A percentile compares a stretch with the other conserved stretches of the same genome.
phyloP scores from a whole-genome alignment of 2,113 vertebrate genomes.

The Steatornis caripensis region DNA sequence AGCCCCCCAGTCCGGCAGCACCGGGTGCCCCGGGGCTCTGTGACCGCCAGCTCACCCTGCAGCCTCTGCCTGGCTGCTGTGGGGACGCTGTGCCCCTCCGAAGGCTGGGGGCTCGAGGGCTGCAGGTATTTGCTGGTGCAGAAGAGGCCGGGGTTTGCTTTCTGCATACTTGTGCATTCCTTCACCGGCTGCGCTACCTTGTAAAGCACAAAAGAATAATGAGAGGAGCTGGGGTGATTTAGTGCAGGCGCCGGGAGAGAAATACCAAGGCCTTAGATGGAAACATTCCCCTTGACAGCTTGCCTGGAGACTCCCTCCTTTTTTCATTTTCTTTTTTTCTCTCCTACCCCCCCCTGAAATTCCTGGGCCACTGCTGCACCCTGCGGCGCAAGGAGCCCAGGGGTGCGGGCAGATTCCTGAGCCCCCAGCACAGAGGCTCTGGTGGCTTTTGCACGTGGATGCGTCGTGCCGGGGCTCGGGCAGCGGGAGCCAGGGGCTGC shows the following conservation, averaged over 20 bases:
- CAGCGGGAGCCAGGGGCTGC: accelerated
- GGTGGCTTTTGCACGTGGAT: background rate
- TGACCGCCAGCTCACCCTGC: accelerated
- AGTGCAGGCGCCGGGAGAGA: slow-evolving; percentile 59
- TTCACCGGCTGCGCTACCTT: slow-evolving; percentile 46
- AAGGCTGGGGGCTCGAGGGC: background rate
- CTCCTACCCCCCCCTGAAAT: background rate
- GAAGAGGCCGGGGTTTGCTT: background rate
- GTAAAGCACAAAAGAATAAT: slow-evolving; percentile 64
- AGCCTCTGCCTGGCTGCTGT: background rate
- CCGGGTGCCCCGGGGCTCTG: background rate
- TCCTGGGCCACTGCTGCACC: background rate
- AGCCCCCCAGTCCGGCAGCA: background rate
- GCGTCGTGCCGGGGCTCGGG: accelerated
- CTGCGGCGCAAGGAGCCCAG: background rate
- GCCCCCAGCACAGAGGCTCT: accelerated
- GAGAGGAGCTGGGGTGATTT: slow-evolving; percentile 66
- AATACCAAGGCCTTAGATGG: slow-evolving; percentile 83
- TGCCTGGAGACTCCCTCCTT: slow-evolving; percentile 35
- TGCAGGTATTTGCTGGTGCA: background rate
- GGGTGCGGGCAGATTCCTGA: background rate
- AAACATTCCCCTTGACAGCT: slow-evolving; percentile 71
- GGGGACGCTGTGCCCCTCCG: background rate
- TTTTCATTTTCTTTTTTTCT: background rate
- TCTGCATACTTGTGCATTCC: background rate